Conservation (phyloP, 2,888 invertebrate species). For the Volucella bombylans region DNA sequence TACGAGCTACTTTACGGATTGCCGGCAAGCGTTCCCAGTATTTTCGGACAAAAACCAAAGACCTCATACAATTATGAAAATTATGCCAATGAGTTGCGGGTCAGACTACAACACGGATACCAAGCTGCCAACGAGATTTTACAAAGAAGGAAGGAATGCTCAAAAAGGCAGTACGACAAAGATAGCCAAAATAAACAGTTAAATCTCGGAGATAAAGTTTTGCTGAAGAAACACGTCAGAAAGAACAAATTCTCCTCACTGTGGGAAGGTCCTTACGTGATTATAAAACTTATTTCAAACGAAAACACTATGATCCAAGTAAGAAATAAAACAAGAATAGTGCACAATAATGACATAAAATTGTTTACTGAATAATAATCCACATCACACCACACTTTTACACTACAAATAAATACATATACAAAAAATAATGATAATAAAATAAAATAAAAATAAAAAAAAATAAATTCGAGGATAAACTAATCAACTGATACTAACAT, state of each 20-base stretch:
- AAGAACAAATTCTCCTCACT: slow-evolving; percentile 10
- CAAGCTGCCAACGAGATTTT: slow-evolving; percentile 6
- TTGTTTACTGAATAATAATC: background rate
- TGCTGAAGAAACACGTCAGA: slow-evolving; percentile 4
- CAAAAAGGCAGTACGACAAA: slow-evolving; percentile 1
- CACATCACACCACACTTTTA: too few species aligned
- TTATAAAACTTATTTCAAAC: background rate
- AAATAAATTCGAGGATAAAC: background rate
- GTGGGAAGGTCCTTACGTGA: slow-evolving; percentile 10
- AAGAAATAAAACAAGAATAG: background rate
- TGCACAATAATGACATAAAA: slow-evolving; percentile 2
- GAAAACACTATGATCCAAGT: background rate
- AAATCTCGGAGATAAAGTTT: slow-evolving; percentile 5
- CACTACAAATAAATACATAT: too few species aligned
- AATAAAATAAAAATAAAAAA: too few species aligned
- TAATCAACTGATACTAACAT: too few species aligned
- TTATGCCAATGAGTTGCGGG: slow-evolving; percentile 2
- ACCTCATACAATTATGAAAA: background rate
- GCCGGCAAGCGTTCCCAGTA: too few species aligned
- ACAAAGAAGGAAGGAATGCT: background rate
- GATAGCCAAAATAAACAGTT: background rate
- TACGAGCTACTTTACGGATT: too few species aligned
- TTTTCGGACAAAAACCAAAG: background rate
- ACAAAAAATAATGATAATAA: too few species aligned
- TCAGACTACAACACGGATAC: slow-evolving; percentile 4